phyloP scores from a whole-genome alignment of 2,888 invertebrate genomes.

The Isoperla grammatica region DNA sequence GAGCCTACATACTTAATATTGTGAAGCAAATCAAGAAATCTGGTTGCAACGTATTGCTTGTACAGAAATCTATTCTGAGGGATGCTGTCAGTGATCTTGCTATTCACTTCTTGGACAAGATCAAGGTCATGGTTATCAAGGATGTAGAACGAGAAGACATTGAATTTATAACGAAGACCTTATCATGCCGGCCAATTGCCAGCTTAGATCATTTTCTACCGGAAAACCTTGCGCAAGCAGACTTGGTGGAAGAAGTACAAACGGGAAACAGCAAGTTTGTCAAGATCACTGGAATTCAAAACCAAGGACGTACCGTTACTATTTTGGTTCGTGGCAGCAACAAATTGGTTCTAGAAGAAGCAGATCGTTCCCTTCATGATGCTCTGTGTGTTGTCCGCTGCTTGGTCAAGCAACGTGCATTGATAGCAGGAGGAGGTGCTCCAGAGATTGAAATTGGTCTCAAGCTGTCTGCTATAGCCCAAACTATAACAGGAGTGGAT shows the following conservation, averaged over 20 bases:
- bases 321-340: conserved; percentile 87
- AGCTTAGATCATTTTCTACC: conserved; percentile 96
- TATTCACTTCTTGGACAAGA: conserved; percentile 96
- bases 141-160: conserved; percentile 98
- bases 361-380: conserved; percentile 76
- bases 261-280: conserved; percentile 87
- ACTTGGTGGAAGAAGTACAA: conserved; percentile 88
- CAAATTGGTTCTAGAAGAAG: conserved; percentile 74
- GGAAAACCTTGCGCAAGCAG: conserved; percentile 87
- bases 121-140: conserved; percentile 97
- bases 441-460: conserved; percentile 94
- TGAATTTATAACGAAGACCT: conserved; percentile 93
- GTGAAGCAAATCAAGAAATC: conserved; percentile 98
- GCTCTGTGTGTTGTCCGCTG: conserved; percentile 91
- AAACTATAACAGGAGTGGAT: conserved; percentile 83
- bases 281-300: conserved; percentile 83
- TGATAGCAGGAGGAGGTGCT: conserved; percentile 95
- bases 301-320: conserved; percentile 85
- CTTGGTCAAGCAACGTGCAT: conserved; percentile 83
- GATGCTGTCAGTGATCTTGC: conserved; percentile 97
- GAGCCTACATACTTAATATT: conserved; percentile 95
- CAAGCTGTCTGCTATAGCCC: conserved; percentile 71
- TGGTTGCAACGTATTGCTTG: conserved; percentile 95
- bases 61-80: conserved; percentile 76
- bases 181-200: conserved; percentile 93